A percentile compares a stretch with the other conserved stretches of the same genome.
These are phyloP conservation scores for Mormyrus hasselquistii DNA, from an alignment of 2,797 vertebrate species.

Conservation along the genomic window DNA sequence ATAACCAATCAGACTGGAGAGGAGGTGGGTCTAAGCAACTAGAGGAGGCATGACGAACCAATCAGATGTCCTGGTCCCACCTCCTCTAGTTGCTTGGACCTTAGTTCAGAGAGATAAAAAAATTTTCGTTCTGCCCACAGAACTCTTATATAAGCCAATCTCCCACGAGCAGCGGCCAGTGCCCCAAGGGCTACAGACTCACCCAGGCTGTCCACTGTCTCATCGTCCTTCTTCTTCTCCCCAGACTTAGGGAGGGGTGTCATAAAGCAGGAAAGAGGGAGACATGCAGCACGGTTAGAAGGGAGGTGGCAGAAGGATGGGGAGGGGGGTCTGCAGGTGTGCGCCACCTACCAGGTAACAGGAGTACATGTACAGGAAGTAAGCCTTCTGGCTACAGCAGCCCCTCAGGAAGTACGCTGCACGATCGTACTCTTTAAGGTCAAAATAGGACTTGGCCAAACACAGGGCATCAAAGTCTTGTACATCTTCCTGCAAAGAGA, in stretches of 20 bases:
- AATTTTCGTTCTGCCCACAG: not conserved
- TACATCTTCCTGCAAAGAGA: constrained; percentile 75
- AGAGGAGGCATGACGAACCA: not conserved
- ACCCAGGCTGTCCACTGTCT: constrained; percentile 97
- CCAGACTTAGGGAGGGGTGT: constrained; percentile 70
- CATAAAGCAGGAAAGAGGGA: not conserved
- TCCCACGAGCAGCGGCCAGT: not conserved
- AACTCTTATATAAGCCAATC: not conserved
- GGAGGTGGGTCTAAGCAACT: not conserved
- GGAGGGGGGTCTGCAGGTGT: not conserved
- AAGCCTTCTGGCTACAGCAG: constrained; percentile 93
- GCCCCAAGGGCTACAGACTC: constrained; percentile 40
- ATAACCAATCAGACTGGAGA: not conserved
- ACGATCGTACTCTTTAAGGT: constrained; percentile 95
- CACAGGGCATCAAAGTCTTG: constrained; percentile 91
- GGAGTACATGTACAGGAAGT: constrained; percentile 98
- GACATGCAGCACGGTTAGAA: not conserved
- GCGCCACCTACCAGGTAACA: constrained; percentile 77
- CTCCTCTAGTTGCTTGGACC: not conserved
- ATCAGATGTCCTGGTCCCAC: not conserved
- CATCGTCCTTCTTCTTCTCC: constrained; percentile 98
- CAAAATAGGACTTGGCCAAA: constrained; percentile 92
- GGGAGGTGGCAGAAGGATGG: not conserved
- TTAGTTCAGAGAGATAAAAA: not conserved
- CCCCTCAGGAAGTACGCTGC: constrained; percentile 89